Percentiles rank a stretch among this genome's conserved stretches.
Conservation (phyloP, 2,797 vertebrate genomes). For the Phoebastria nigripes region DNA sequence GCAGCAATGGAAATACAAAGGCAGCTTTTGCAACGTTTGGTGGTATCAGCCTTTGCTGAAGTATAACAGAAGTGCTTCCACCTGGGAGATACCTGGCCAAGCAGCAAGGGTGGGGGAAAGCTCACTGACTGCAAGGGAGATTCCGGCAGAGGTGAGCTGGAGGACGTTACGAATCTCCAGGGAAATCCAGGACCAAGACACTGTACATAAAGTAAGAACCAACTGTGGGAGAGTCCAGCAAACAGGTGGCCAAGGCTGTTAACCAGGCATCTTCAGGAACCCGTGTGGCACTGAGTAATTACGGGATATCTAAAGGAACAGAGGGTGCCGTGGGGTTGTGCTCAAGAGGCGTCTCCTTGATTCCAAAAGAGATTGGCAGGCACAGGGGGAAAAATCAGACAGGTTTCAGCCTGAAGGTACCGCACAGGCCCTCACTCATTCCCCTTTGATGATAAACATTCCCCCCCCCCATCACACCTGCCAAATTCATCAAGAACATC, state of each 20-base stretch:
- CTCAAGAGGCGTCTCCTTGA: slow-evolving; percentile 63
- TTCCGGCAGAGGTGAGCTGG: not conserved
- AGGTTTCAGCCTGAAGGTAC: slow-evolving; percentile 67
- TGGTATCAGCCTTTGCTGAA: not conserved
- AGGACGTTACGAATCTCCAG: not conserved
- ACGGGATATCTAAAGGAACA: not conserved
- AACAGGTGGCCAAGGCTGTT: not conserved
- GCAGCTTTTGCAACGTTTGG: not conserved
- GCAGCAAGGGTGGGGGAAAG: not conserved
- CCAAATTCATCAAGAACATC: slow-evolving; percentile 64
- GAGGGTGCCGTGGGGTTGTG: slow-evolving; percentile 55
- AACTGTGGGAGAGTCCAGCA: not conserved
- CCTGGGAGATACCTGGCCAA: not conserved
- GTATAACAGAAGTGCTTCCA: not conserved
- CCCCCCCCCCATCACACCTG: slow-evolving; percentile 32
- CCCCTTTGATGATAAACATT: slow-evolving; percentile 64
- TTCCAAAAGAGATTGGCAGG: slow-evolving; percentile 65
- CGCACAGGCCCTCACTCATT: slow-evolving; percentile 64
- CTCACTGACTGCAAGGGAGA: not conserved
- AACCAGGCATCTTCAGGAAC: not conserved
- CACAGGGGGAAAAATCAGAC: slow-evolving; percentile 63
- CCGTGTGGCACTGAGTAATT: not conserved
- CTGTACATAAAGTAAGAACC: not conserved
- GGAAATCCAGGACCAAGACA: not conserved
- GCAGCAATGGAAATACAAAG: not conserved